A percentile compares a stretch with the other conserved stretches of the same genome.
These are phyloP conservation scores for Tetanocera ferruginea DNA, from an alignment of 2,888 invertebrate genomes.

Conservation along the genomic window DNA sequence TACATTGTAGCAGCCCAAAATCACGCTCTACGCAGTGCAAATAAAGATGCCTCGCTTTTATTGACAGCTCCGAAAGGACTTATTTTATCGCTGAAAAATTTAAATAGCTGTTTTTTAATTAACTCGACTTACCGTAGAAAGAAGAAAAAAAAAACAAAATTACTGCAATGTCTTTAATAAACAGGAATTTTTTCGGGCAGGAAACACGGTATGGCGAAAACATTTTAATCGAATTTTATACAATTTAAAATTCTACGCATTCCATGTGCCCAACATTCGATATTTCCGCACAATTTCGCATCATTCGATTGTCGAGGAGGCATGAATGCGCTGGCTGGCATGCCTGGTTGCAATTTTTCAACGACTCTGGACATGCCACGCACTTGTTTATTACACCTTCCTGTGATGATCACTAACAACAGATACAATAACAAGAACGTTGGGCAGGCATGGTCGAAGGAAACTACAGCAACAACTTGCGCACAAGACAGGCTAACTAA, in stretches of 20 bases:
- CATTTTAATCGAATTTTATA: conserved; percentile 28
- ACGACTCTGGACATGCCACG: conserved; percentile 25
- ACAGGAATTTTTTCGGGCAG: not conserved
- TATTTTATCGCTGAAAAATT: too few species aligned
- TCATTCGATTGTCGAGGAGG: not conserved
- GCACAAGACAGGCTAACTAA: not conserved
- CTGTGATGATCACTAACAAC: not conserved
- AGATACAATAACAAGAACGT: not conserved
- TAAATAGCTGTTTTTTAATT: too few species aligned
- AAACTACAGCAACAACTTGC: not conserved
- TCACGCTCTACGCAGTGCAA: too few species aligned
- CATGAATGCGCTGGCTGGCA: not conserved
- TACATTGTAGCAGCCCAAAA: too few species aligned
- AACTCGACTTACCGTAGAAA: too few species aligned
- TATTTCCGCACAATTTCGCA: conserved; percentile 22
- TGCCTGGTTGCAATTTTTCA: conserved; percentile 26
- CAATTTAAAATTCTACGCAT: conserved; percentile 37
- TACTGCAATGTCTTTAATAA: not conserved
- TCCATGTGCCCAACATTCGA: not conserved
- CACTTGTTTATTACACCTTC: conserved; percentile 39
- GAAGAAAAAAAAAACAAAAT: not conserved
- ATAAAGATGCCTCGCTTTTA: not conserved
- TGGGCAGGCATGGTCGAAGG: not conserved
- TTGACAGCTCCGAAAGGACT: not conserved
- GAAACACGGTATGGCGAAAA: not conserved